Percentiles rank a stretch among this genome's conserved stretches.
Conservation (phyloP, 1,140 invertebrate species). For the Trichogramma pretiosum region DNA sequence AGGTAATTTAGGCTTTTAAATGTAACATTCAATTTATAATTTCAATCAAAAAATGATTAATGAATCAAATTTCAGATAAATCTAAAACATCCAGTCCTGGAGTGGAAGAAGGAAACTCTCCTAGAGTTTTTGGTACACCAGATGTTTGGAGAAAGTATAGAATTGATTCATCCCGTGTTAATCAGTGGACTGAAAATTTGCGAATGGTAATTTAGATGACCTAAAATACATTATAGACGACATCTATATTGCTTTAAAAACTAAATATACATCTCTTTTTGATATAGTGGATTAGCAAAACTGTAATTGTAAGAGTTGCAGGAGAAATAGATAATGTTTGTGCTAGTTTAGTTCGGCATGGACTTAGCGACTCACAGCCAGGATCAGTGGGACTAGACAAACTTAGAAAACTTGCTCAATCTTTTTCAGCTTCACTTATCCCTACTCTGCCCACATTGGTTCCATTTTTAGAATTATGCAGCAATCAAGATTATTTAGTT, state of each 20-base stretch:
- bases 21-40: not conserved
- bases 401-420: conserved; percentile 58
- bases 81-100: conserved; percentile 41
- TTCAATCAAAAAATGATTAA: not conserved
- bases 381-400: conserved; percentile 61
- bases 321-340: conserved; percentile 64
- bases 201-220: conserved; percentile 50
- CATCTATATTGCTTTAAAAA: not conserved
- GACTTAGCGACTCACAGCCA: conserved; percentile 60
- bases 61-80: conserved; percentile 24
- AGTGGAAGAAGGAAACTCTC: conserved; percentile 45
- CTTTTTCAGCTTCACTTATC: conserved; percentile 54
- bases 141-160: conserved; percentile 54
- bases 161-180: conserved; percentile 52
- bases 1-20: conserved; percentile 30
- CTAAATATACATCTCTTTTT: conserved; percentile 10
- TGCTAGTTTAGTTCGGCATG: conserved; percentile 54
- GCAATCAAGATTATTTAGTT: conserved; percentile 76
- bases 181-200: conserved; percentile 59
- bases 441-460: conserved; percentile 61
- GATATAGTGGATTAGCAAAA: conserved; percentile 68
- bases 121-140: conserved; percentile 38
- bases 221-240: not conserved
- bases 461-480: conserved; percentile 67
- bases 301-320: conserved; percentile 61